These are phyloP conservation scores for Crotalus tigris DNA, from an alignment of 2,113 vertebrate species.

Conservation along the genomic window DNA sequence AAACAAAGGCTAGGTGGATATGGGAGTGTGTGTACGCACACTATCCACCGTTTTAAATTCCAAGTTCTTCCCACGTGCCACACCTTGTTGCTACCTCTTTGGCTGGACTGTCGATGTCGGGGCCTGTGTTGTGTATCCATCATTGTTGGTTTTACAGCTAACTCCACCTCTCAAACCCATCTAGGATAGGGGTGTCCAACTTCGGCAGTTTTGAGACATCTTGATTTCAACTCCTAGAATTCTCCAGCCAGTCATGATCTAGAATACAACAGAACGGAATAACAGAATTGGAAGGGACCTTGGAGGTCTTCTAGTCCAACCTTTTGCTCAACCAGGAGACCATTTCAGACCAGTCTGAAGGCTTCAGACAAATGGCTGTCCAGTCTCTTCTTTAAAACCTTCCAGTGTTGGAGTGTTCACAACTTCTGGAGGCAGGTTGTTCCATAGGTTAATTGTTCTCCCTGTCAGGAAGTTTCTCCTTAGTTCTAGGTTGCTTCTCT, in stretches of 20 bases:
- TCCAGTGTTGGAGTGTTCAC: too few relatives aligned
- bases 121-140: not conserved
- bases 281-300: not conserved
- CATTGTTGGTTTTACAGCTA: not conserved
- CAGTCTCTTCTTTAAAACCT: too few relatives aligned
- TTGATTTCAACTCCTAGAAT: not conserved
- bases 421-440: too few relatives aligned
- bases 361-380: too few relatives aligned
- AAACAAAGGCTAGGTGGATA: not conserved
- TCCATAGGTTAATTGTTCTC: too few relatives aligned
- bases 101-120: not conserved
- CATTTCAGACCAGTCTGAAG: too few relatives aligned
- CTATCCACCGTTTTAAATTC: not conserved
- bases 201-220: too few relatives aligned
- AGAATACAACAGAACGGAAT: too few relatives aligned
- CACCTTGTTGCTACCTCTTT: not conserved
- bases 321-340: too few relatives aligned
- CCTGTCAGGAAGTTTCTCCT: too few relatives aligned
- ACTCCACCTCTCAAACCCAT: not conserved
- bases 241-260: not conserved
- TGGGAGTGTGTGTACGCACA: not conserved
- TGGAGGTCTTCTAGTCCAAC: too few relatives aligned
- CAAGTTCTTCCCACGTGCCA: not conserved
- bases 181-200: not conserved
- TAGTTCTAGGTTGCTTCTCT: too few relatives aligned